Evolutionary conservation across 2,888 invertebrate genomes (phyloP).

Genomic region (Apoda limacodes): DNA sequence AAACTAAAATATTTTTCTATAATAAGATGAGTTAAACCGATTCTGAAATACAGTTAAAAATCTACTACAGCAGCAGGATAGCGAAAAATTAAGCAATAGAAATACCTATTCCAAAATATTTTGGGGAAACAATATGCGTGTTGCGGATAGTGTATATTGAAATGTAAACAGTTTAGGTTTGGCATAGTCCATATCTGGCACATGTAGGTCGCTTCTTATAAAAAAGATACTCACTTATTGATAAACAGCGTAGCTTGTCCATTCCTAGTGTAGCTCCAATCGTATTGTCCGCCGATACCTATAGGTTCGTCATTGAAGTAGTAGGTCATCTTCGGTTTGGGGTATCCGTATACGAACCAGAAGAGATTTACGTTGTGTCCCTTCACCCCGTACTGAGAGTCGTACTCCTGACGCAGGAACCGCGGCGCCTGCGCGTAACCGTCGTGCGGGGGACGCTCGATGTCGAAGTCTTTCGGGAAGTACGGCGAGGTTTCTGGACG

Average conservation of each 20-base stretch:
- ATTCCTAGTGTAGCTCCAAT: conserved; percentile 88
- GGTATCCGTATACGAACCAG: conserved; percentile 97
- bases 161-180: no score
- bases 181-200: no score
- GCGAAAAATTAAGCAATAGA: no score
- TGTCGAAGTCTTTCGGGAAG: conserved; percentile 93
- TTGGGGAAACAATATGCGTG: no score
- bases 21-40: no score
- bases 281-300: conserved; percentile 86
- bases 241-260: conserved; percentile 92
- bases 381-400: conserved; percentile 91
- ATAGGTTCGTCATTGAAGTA: conserved; percentile 87
- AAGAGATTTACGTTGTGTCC: conserved; percentile 90
- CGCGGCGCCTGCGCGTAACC: conserved; percentile 86
- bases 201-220: no score
- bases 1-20: no score
- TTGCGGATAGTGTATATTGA: no score
- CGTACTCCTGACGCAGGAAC: conserved; percentile 89
- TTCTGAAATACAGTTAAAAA: no score
- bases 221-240: conserved; percentile 73
- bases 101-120: no score
- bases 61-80: no score
- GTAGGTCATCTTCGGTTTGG: conserved; percentile 93
- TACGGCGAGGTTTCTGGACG: conserved; percentile 87
- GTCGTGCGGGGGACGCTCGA: conserved; percentile 89